Conservation (phyloP, 2,113 vertebrate genomes). For the Psammodynastes pulverulentus region DNA sequence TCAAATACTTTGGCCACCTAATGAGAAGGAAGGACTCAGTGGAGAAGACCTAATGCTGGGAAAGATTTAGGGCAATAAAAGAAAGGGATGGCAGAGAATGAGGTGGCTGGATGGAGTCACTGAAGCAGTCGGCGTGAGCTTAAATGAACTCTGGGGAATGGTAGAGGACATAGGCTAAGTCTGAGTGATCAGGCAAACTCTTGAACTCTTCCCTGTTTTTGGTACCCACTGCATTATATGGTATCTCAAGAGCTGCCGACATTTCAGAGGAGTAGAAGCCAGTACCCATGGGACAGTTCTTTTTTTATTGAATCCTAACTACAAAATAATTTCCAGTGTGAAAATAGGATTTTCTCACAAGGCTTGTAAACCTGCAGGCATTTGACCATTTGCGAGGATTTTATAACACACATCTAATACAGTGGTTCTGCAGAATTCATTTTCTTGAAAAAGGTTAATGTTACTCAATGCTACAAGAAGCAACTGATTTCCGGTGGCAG, state of each 20-base stretch:
- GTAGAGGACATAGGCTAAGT: neutral
- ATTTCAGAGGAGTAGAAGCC: neutral
- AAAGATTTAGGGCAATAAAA: no score
- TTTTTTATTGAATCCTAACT: neutral
- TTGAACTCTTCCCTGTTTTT: neutral
- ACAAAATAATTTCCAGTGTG: neutral
- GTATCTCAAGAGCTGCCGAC: neutral
- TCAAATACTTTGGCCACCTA: no score
- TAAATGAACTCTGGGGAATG: no score
- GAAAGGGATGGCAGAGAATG: no score
- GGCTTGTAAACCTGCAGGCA: neutral
- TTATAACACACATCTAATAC: neutral
- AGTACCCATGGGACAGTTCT: neutral
- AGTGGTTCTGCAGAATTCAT: neutral
- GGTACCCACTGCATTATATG: neutral
- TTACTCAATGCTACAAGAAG: neutral
- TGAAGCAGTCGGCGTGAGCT: no score
- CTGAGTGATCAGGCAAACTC: neutral
- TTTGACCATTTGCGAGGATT: neutral
- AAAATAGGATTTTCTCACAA: neutral
- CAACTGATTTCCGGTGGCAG: neutral
- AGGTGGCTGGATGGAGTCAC: no score
- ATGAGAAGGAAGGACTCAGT: no score
- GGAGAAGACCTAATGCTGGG: no score
- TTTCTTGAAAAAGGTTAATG: neutral